Conservation (phyloP, 2,888 invertebrate genomes). For the Sericinus montela region DNA sequence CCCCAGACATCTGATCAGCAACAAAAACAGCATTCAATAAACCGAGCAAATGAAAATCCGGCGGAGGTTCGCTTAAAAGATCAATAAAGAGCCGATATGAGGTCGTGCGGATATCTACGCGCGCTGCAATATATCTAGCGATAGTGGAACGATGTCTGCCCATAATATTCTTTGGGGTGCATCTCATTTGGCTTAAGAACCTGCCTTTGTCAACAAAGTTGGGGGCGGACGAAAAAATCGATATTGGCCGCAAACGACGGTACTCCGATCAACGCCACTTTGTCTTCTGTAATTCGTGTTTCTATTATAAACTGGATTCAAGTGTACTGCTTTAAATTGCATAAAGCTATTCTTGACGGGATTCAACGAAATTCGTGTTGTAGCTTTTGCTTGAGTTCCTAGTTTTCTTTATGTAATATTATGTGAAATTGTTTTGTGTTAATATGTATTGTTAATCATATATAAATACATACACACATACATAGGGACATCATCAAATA, state of each 20-base stretch:
- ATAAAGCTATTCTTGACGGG: neutral
- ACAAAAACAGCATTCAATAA: conserved; percentile 23
- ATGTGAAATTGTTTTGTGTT: too few relatives aligned
- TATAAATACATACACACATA: too few relatives aligned
- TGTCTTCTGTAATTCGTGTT: conserved; percentile 57
- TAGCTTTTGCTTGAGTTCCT: too few relatives aligned
- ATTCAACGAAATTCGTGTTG: neutral
- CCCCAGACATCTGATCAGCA: conserved; percentile 1
- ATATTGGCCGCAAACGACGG: conserved; percentile 63
- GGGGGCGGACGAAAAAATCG: conserved; percentile 74
- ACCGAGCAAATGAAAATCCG: conserved; percentile 23
- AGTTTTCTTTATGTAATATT: too few relatives aligned
- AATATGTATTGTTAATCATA: too few relatives aligned
- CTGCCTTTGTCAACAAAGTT: conserved; percentile 78
- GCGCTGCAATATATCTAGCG: conserved; percentile 30
- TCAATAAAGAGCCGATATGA: conserved; percentile 35
- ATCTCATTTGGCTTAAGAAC: conserved; percentile 79
- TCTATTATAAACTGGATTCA: conserved; percentile 41
- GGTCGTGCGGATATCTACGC: conserved; percentile 27
- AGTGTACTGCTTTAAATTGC: neutral
- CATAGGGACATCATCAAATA: too few relatives aligned
- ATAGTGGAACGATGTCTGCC: conserved; percentile 72
- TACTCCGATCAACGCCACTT: conserved; percentile 56
- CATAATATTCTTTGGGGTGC: conserved; percentile 80
- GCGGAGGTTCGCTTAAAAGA: conserved; percentile 27